Evolutionary conservation across 53 echinoderm and acorn worm genomes (phyloP).

Genomic region (Patiria pectinifera): DNA sequence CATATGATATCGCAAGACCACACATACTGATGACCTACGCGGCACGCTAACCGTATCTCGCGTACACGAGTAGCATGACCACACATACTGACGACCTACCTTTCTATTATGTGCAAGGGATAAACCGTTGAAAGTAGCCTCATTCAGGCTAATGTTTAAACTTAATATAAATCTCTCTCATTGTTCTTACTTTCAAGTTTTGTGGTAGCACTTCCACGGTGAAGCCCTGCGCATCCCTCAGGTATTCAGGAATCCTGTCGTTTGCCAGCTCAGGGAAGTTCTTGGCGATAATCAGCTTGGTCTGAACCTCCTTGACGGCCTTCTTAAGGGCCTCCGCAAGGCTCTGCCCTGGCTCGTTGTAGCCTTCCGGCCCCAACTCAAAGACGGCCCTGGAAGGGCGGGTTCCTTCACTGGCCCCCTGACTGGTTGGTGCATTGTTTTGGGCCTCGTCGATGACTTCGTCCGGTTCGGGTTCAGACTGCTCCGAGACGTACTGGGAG

Average conservation of each 20-base stretch:
- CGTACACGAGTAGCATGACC: too few species aligned
- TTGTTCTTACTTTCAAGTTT: not conserved
- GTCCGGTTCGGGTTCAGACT: not conserved
- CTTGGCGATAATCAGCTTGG: not conserved
- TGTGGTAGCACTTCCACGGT: not conserved
- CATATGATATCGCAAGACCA: too few species aligned
- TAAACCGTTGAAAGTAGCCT: too few species aligned
- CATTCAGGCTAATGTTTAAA: not conserved
- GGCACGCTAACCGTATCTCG: too few species aligned
- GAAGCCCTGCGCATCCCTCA: not conserved
- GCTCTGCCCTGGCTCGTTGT: not conserved
- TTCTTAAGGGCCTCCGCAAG: not conserved
- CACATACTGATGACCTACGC: too few species aligned
- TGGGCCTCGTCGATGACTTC: not conserved
- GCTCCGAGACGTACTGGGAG: not conserved
- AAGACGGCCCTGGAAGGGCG: not conserved
- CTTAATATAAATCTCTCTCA: not conserved
- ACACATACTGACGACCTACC: too few species aligned
- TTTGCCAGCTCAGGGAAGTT: not conserved
- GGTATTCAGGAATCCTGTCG: not conserved
- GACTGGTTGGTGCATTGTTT: not conserved
- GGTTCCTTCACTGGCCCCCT: not conserved
- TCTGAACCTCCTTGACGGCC: slow-evolving; percentile 2
- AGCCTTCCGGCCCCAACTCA: not conserved
- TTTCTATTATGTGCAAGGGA: too few species aligned